phyloP scores from a whole-genome alignment of 2,888 invertebrate genomes.

The Desoria tigrina region DNA sequence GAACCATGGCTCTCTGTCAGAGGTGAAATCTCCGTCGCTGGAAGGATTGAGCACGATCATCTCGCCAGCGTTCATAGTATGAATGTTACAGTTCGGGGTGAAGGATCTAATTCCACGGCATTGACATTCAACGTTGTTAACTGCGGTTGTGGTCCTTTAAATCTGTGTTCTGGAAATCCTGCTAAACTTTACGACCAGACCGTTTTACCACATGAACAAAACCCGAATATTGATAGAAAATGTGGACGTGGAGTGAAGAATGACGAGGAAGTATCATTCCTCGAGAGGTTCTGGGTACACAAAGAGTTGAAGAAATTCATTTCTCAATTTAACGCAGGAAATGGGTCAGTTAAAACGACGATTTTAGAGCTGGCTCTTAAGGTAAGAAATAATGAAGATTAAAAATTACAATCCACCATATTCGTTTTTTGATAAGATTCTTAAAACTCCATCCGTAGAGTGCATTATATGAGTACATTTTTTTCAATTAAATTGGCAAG shows the following conservation, averaged over 20 bases:
- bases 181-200: too few relatives aligned
- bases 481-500: not conserved
- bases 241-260: not conserved
- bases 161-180: too few relatives aligned
- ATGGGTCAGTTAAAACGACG: not conserved
- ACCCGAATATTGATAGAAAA: too few relatives aligned
- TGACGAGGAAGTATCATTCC: slow-evolving; percentile 50
- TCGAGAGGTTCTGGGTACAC: slow-evolving; percentile 56
- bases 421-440: too few relatives aligned
- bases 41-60: slow-evolving; percentile 27
- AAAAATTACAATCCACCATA: too few relatives aligned
- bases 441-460: too few relatives aligned
- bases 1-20: slow-evolving; percentile 55
- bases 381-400: not conserved
- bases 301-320: slow-evolving; percentile 55
- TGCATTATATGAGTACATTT: not conserved
- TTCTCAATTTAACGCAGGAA: slow-evolving; percentile 2
- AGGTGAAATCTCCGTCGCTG: slow-evolving; percentile 56
- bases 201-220: too few relatives aligned
- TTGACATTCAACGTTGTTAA: too few relatives aligned
- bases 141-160: too few relatives aligned
- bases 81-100: too few relatives aligned
- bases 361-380: not conserved
- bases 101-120: too few relatives aligned
- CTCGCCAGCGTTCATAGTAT: too few relatives aligned